Conservation (phyloP, 1,140 invertebrate species). For the Riptortus pedestris region DNA sequence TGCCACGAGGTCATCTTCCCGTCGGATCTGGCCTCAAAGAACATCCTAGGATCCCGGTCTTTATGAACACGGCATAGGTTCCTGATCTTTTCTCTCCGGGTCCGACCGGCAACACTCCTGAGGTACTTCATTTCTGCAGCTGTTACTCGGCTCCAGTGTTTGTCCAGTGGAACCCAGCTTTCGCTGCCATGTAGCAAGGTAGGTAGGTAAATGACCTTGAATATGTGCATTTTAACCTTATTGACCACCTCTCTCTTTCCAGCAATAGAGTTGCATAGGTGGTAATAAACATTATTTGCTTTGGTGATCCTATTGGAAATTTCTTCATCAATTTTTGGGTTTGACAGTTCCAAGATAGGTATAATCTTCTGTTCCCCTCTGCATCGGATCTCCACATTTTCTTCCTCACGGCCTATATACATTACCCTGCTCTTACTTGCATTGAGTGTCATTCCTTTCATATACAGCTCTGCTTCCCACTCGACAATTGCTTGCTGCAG, state of each 20-base stretch:
- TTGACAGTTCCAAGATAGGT: neutral
- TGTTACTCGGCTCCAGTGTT: neutral
- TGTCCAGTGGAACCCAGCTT: neutral
- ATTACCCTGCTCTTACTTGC: neutral
- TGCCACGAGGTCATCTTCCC: neutral
- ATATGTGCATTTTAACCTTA: neutral
- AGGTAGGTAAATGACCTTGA: neutral
- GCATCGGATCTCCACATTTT: neutral
- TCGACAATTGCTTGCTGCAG: neutral
- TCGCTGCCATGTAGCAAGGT: neutral
- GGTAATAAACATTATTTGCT: neutral
- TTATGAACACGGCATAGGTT: neutral
- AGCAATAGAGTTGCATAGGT: neutral
- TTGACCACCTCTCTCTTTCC: neutral
- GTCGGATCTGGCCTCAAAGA: neutral
- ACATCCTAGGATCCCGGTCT: neutral
- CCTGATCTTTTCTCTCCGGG: neutral
- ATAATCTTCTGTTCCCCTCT: constrained; percentile 2
- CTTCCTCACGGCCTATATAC: neutral
- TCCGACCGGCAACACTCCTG: neutral
- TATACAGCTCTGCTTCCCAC: neutral
- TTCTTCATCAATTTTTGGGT: neutral
- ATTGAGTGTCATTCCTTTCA: neutral
- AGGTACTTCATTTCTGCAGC: neutral
- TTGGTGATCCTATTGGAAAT: constrained; percentile 4